Conservation (phyloP, 2,797 vertebrate species). For the Fringilla coelebs region DNA sequence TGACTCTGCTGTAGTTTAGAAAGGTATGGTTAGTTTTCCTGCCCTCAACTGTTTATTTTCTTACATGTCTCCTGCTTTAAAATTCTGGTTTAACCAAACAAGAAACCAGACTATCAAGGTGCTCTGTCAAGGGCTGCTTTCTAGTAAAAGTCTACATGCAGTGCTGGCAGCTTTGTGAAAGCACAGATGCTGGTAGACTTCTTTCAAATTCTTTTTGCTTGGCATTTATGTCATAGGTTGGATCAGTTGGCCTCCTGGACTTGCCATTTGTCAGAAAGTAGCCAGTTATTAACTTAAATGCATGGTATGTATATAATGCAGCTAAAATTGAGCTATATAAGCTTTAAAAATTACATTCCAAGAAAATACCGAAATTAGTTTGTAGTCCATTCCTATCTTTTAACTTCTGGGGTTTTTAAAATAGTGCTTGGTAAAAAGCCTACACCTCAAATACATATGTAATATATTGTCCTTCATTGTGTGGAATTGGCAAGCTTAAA, state of each 20-base stretch:
- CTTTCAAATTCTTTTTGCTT: constrained; percentile 2
- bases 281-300: not conserved
- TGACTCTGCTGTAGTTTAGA: not conserved
- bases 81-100: not conserved
- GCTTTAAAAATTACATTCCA: constrained; percentile 1
- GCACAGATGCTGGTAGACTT: not conserved
- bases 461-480: constrained; percentile 17
- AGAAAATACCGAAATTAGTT: not conserved
- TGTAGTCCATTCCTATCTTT: not conserved
- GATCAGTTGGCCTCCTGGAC: not conserved
- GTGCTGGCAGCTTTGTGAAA: not conserved
- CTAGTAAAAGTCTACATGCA: not conserved
- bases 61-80: not conserved
- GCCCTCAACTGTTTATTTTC: not conserved
- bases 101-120: not conserved
- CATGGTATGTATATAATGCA: not conserved
- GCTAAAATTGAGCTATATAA: constrained; percentile 5
- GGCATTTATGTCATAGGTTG: not conserved
- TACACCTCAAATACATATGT: not conserved
- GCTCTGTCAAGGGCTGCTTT: not conserved
- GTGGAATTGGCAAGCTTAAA: constrained; percentile 35
- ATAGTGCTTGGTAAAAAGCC: not conserved
- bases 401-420: not conserved
- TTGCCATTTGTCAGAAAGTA: constrained; percentile 25
- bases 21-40: not conserved